Conservation (phyloP, 2,888 invertebrate genomes). For the Caenorhabditis wallacei region DNA sequence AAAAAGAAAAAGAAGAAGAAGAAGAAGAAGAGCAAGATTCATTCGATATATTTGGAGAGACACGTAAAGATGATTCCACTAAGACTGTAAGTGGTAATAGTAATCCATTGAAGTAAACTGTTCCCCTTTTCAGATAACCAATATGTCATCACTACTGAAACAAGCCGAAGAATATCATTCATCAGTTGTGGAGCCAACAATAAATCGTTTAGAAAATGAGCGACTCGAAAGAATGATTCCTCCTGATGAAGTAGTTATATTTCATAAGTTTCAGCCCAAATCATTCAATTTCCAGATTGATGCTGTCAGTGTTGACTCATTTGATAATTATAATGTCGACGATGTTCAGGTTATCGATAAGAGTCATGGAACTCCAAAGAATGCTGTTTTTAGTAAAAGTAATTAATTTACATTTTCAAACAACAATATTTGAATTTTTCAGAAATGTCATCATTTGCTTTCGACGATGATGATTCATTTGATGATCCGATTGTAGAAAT, state of each 20-base stretch:
- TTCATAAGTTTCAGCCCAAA: too few species aligned
- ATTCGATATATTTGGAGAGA: conserved; percentile 29
- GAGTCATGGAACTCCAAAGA: conserved; percentile 24
- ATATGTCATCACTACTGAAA: conserved; percentile 28
- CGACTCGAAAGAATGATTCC: conserved; percentile 34
- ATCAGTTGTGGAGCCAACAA: conserved; percentile 17
- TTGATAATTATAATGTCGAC: conserved; percentile 4
- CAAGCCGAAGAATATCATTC: conserved; percentile 47
- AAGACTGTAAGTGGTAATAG: neutral
- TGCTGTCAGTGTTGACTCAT: conserved; percentile 11
- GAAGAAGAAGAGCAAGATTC: conserved; percentile 23
- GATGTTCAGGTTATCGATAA: neutral
- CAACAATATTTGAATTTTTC: conserved; percentile 1
- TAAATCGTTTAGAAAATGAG: conserved; percentile 21
- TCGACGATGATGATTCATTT: conserved; percentile 53
- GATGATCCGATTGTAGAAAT: conserved; percentile 22
- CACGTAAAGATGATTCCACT: neutral
- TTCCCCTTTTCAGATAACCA: conserved; percentile 25
- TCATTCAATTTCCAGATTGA: conserved; percentile 19
- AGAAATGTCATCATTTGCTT: conserved; percentile 36
- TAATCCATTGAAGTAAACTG: neutral
- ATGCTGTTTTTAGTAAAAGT: conserved; percentile 35
- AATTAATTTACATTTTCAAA: neutral
- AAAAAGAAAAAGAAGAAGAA: conserved; percentile 3
- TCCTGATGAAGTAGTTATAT: neutral